A percentile compares a stretch with the other conserved stretches of the same genome.
Evolutionary conservation across 2,797 vertebrate genomes (phyloP).

Genomic region (Phylloscopus collybita): DNA sequence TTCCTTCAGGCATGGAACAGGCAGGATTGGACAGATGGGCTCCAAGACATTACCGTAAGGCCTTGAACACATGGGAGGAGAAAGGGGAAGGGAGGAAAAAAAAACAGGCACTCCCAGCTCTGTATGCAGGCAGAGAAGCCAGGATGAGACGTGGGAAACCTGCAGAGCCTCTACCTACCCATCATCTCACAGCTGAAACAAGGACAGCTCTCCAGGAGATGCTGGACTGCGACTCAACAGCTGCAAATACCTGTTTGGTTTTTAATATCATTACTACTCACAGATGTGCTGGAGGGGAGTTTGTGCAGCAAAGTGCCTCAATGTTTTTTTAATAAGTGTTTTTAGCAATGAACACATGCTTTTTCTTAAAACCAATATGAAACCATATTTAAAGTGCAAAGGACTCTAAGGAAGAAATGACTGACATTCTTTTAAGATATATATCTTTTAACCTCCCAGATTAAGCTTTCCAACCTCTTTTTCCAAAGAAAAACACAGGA

Average conservation of each 20-base stretch:
- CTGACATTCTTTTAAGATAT: slow-evolving; percentile 21
- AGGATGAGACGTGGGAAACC: not conserved
- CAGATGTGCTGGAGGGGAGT: slow-evolving; percentile 52
- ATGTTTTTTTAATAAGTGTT: slow-evolving; percentile 63
- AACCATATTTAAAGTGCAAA: slow-evolving; percentile 42
- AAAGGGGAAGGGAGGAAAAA: not conserved
- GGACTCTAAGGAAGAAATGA: not conserved
- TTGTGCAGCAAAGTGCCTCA: slow-evolving; percentile 19
- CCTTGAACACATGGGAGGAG: slow-evolving; percentile 55
- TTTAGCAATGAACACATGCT: slow-evolving; percentile 51
- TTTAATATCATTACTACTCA: slow-evolving; percentile 27
- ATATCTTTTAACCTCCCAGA: slow-evolving; percentile 42
- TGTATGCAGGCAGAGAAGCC: not conserved
- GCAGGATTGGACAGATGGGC: slow-evolving; percentile 76
- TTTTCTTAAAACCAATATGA: slow-evolving; percentile 55
- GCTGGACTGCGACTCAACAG: not conserved
- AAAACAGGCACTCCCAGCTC: not conserved
- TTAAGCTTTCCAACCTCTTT: slow-evolving; percentile 30
- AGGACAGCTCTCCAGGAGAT: not conserved
- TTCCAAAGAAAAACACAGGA: slow-evolving; percentile 26
- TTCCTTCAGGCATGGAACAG: slow-evolving; percentile 70
- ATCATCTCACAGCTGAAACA: not conserved
- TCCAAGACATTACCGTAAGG: slow-evolving; percentile 69
- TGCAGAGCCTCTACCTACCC: not conserved
- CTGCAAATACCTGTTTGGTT: slow-evolving; percentile 55